phyloP scores from a whole-genome alignment of 2,888 invertebrate species.

The Euzophera pinguis region DNA sequence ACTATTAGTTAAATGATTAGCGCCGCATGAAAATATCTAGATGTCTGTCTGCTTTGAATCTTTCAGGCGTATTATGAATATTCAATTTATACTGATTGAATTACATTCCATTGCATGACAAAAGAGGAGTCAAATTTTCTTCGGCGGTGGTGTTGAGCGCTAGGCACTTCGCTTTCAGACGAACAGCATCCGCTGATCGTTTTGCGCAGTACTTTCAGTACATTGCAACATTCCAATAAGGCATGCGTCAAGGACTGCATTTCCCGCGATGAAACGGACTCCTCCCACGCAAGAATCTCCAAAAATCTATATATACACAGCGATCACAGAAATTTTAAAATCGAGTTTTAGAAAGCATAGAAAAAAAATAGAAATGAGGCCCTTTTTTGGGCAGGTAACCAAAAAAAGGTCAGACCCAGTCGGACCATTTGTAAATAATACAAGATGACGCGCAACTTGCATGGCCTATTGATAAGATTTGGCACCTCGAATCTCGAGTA shows the following conservation, averaged over 20 bases:
- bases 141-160: conserved; percentile 67
- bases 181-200: conserved; percentile 42
- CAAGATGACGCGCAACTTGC: not conserved
- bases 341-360: conserved; percentile 50
- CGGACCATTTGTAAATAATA: not conserved
- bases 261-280: conserved; percentile 73
- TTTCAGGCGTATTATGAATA: too few relatives aligned
- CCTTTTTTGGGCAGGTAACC: not conserved
- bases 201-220: conserved; percentile 57
- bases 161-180: conserved; percentile 62
- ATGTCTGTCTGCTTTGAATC: too few relatives aligned
- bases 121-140: conserved; percentile 71
- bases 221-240: conserved; percentile 55
- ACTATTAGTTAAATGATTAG: too few relatives aligned
- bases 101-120: too few relatives aligned
- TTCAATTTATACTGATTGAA: too few relatives aligned
- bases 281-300: conserved; percentile 22
- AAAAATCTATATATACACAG: conserved; percentile 30
- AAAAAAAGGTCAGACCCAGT: too few relatives aligned
- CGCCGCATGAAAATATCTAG: too few relatives aligned
- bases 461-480: not conserved
- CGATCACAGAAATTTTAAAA: conserved; percentile 38
- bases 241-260: conserved; percentile 35
- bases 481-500: too few relatives aligned
- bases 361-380: conserved; percentile 33